Evolutionary conservation across 2,113 vertebrate genomes (phyloP).

Genomic region (Trinectes maculatus): DNA sequence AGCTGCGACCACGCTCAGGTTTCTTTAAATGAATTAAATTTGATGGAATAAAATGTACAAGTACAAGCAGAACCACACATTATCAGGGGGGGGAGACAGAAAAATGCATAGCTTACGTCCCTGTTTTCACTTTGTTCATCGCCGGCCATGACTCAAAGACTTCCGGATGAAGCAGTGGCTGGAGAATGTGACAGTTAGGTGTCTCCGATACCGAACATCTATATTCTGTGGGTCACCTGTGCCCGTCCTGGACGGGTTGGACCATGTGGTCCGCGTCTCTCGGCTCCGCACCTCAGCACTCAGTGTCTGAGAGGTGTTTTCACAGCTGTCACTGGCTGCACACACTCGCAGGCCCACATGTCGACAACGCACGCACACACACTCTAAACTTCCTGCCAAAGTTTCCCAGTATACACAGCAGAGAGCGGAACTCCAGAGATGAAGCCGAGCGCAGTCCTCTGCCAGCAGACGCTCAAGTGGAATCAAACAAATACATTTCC

Average conservation of each 20-base stretch:
- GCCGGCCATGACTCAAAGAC: slow-evolving; percentile 3
- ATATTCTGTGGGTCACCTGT: slow-evolving; percentile 13
- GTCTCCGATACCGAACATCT: too few relatives aligned
- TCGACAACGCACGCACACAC: slow-evolving; percentile 2
- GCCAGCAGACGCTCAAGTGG: background rate
- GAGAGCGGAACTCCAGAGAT: slow-evolving; percentile 32
- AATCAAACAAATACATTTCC: slow-evolving; percentile 9
- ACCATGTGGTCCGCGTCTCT: slow-evolving; percentile 17
- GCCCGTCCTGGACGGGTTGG: slow-evolving; percentile 18
- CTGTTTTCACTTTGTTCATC: background rate
- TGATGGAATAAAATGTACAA: slow-evolving; percentile 36
- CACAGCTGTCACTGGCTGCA: slow-evolving; percentile 59
- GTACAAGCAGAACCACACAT: slow-evolving; percentile 16
- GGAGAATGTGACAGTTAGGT: too few relatives aligned
- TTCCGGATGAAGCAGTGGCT: background rate
- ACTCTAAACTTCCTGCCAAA: slow-evolving; percentile 44
- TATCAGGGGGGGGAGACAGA: background rate
- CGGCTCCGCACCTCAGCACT: too few relatives aligned
- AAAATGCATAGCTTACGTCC: too few relatives aligned
- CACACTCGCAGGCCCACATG: slow-evolving; percentile 15
- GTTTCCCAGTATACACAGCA: slow-evolving; percentile 48
- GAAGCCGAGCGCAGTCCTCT: slow-evolving; percentile 1
- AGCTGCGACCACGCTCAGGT: slow-evolving; percentile 49
- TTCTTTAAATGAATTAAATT: slow-evolving; percentile 56
- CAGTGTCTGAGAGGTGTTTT: slow-evolving; percentile 51